A percentile compares a stretch with the other conserved stretches of the same genome.
phyloP scores from a whole-genome alignment of 2,113 vertebrate genomes.

The western clawed frog (Xenopus tropicalis) region DNA sequence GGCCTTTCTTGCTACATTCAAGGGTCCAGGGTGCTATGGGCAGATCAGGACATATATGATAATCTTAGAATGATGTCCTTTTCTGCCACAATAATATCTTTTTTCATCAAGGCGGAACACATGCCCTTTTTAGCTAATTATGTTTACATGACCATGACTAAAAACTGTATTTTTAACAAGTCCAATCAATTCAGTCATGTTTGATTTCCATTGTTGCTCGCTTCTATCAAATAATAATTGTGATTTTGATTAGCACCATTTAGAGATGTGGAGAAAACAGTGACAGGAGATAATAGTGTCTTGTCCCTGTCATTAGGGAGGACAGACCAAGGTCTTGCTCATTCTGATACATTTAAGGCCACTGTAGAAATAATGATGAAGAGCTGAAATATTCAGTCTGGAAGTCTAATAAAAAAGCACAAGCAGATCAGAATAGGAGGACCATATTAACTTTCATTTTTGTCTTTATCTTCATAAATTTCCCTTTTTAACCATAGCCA shows the following conservation, averaged over 20 bases:
- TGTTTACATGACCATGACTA: conserved; percentile 54
- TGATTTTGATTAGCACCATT: conserved; percentile 46
- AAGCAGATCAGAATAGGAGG: no score
- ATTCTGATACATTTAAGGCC: neutral
- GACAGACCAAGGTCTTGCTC: neutral
- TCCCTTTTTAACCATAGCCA: no score
- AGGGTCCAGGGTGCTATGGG: neutral
- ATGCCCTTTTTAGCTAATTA: conserved; percentile 17
- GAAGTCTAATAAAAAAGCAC: no score
- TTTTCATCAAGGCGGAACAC: no score
- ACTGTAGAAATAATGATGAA: neutral
- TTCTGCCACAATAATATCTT: no score
- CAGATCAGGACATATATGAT: no score
- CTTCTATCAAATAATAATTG: conserved; percentile 43
- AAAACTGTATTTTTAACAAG: conserved; percentile 52
- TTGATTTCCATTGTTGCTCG: conserved; percentile 42
- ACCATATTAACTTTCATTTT: no score
- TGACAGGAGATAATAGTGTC: neutral
- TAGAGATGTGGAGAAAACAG: conserved; percentile 18
- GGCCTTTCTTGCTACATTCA: neutral
- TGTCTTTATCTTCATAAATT: no score
- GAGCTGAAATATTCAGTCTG: neutral
- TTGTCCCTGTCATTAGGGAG: neutral
- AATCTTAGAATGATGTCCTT: no score
- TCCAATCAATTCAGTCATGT: conserved; percentile 54